These are phyloP conservation scores for Iselma pallidipennis DNA, from an alignment of 2,888 invertebrate species.

Conservation along the genomic window DNA sequence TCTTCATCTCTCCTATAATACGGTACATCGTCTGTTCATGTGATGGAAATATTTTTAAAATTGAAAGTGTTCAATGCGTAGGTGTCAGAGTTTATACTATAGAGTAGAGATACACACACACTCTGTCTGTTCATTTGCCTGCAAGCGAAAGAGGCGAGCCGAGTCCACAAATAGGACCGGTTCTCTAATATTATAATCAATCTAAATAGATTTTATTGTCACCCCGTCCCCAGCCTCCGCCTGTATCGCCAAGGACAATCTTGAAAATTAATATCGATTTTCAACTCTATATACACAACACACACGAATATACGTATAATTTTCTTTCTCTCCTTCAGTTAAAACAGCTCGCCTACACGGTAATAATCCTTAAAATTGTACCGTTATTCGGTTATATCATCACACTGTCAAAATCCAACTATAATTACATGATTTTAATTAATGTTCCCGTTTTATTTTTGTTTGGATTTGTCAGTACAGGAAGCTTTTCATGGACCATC, in stretches of 20 bases:
- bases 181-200: conserved; percentile 42
- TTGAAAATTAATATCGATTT: conserved; percentile 6
- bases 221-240: conserved; percentile 4
- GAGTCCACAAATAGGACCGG: conserved; percentile 35
- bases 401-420: neutral
- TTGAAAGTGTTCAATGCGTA: conserved; percentile 38
- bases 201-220: conserved; percentile 22
- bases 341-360: neutral
- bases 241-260: conserved; percentile 7
- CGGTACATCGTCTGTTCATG: too few species aligned
- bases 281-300: conserved; percentile 2
- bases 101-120: neutral
- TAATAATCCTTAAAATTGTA: conserved; percentile 2
- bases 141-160: conserved; percentile 35
- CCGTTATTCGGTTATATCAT: neutral
- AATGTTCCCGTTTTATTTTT: neutral
- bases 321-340: neutral
- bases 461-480: neutral
- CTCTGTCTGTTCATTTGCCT: conserved; percentile 18
- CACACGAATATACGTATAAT: too few species aligned
- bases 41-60: conserved; percentile 33
- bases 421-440: neutral
- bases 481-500: neutral
- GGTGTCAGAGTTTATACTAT: conserved; percentile 27
- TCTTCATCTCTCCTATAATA: conserved; percentile 17